Evolutionary conservation across 2,797 vertebrate species (phyloP).

Genomic region (Sebastes hubbsi): DNA sequence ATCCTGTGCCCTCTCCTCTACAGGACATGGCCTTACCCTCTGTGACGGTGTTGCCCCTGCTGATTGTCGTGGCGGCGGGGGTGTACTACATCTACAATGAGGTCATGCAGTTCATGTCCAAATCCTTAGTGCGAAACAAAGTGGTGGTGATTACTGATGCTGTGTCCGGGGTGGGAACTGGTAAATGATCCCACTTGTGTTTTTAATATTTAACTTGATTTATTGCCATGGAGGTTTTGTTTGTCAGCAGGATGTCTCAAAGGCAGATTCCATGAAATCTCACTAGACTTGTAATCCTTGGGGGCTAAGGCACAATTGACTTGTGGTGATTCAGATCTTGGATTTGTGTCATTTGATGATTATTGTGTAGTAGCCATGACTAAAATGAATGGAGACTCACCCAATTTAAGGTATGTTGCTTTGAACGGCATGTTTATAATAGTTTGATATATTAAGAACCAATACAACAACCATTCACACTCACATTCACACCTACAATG

Average conservation of each 20-base stretch:
- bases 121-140: slow-evolving; percentile 91
- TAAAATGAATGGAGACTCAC: background rate
- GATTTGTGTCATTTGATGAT: background rate
- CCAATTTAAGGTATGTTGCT: background rate
- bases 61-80: slow-evolving; percentile 89
- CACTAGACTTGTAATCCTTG: background rate
- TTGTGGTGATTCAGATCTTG: background rate
- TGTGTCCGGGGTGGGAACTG: slow-evolving; percentile 91
- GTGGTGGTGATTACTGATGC: slow-evolving; percentile 96
- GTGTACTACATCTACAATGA: slow-evolving; percentile 92
- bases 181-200: slow-evolving; percentile 77
- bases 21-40: slow-evolving; percentile 87
- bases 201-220: background rate
- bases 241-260: background rate
- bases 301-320: background rate
- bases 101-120: slow-evolving; percentile 88
- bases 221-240: background rate
- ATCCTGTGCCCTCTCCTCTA: slow-evolving; percentile 16
- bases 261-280: background rate
- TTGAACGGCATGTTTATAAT: background rate
- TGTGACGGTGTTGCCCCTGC: slow-evolving; percentile 86
- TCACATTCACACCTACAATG: too few species aligned
- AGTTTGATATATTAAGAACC: background rate
- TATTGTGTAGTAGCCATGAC: background rate
- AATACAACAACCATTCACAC: too few species aligned